Evolutionary conservation across 92 coral and sea anemone genomes (phyloP), one percentile per base, ranked within the genome.

Genomic region (Epizoanthus rinbou): DNA sequence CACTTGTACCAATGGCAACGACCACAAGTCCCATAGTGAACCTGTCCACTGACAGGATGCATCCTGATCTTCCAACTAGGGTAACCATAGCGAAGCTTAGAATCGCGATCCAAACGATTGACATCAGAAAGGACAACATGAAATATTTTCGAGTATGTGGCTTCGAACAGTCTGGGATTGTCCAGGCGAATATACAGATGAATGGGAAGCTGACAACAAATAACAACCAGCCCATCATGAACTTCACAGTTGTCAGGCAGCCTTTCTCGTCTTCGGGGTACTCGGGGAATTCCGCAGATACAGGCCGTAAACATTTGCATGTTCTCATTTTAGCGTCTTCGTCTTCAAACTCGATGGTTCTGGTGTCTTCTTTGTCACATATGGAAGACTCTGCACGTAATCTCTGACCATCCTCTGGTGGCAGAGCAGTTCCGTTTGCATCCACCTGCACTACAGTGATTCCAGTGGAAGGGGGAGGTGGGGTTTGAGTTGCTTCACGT

Each of bases 1-100:
- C 92, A 81, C 99, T 97, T n/a, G 99, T 97, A 17, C 99, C 99
- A 83, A 97, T 94, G 35, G 99, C 99, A 25, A 96, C 83, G 69
- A 94, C 96, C 69, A 97, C 99, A 68, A 97, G 85, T 21, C 98
- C 99, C 99, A 97, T 97, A 60, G 99, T 97, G 81, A 97, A 97
- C 95, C 94, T 97, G 86, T 97, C 99, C 84, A 97, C 94, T 50
- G 90, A 88, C 17, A 97, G 88, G 84, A 97, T 97, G 67, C 99
- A 97, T 14, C 99, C 99, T 14, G 94, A 93, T 69, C 99, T 91
- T 41, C 99, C 99, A 45, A 94, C 99, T 62, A 97, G 76, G 0
- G 99, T 97, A 21, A 97, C 99, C 99, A 97, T 93, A 39, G 85
- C 98, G 82, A 97, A 94, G 87, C 99, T 97, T 4, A 97, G 89